Conservation (phyloP, 2,113 vertebrate species). For the Elephantulus edwardii region DNA sequence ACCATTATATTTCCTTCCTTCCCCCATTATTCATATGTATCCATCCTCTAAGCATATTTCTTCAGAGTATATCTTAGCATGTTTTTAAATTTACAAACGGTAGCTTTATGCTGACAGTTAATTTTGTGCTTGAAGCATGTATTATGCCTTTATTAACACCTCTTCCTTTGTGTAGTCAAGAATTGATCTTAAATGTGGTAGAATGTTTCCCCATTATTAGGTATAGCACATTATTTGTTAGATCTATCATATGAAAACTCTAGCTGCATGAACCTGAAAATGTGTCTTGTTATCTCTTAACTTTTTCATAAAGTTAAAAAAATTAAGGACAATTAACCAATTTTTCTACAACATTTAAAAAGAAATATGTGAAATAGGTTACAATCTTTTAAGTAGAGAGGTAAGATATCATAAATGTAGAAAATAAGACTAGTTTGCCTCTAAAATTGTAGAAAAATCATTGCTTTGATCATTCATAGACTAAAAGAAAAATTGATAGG, state of each 20-base stretch:
- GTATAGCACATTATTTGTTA: conserved; percentile 38
- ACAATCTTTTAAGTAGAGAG: background rate
- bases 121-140: background rate
- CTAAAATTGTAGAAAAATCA: background rate
- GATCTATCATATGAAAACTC: background rate
- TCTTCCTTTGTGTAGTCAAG: conserved; percentile 1
- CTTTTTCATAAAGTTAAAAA: background rate
- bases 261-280: background rate
- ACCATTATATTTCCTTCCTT: background rate
- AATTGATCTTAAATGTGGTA: conserved; percentile 27
- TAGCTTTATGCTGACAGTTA: background rate
- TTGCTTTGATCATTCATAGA: background rate
- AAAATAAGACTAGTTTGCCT: background rate
- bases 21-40: conserved; percentile 7
- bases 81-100: background rate
- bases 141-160: background rate
- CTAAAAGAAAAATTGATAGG: background rate
- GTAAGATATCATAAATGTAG: background rate
- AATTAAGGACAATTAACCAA: background rate
- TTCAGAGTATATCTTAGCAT: background rate
- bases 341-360: background rate
- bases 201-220: background rate
- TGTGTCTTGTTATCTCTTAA: background rate
- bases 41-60: no score
- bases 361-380: background rate